Evolutionary conservation across 2,888 invertebrate genomes (phyloP).

Genomic region (Toxonevra muliebris): DNA sequence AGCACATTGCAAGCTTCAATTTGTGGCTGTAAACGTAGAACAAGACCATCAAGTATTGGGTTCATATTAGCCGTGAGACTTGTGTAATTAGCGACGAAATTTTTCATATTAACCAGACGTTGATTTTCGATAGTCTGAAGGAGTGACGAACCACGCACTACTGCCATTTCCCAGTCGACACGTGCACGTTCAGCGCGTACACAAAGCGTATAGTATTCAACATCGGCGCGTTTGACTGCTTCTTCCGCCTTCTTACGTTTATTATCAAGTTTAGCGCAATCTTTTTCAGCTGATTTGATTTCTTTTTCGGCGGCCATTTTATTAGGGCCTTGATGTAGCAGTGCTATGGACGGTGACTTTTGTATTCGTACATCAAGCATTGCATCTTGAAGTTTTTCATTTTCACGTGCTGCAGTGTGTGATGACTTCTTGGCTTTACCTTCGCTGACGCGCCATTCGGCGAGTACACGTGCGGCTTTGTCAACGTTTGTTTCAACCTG

Average conservation of each 20-base stretch:
- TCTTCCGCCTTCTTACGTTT: constrained; percentile 91
- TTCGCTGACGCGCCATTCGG: constrained; percentile 87
- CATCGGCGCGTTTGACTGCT: constrained; percentile 88
- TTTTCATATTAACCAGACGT: constrained; percentile 82
- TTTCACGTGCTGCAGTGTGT: constrained; percentile 86
- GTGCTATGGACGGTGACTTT: constrained; percentile 63
- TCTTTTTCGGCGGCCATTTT: constrained; percentile 63
- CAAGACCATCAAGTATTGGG: constrained; percentile 78
- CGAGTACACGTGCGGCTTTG: constrained; percentile 81
- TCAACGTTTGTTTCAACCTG: constrained; percentile 83
- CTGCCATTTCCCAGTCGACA: constrained; percentile 91
- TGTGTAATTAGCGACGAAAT: constrained; percentile 73
- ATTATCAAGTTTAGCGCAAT: constrained; percentile 81
- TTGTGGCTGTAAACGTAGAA: constrained; percentile 56
- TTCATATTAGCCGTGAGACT: constrained; percentile 76
- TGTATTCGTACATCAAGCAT: constrained; percentile 69
- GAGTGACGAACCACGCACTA: constrained; percentile 84
- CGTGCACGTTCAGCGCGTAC: constrained; percentile 89
- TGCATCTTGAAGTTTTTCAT: constrained; percentile 90
- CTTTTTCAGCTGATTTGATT: constrained; percentile 70
- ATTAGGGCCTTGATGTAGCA: constrained; percentile 60
- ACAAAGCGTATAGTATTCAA: constrained; percentile 91
- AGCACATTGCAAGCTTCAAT: constrained; percentile 62
- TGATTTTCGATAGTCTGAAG: constrained; percentile 92
- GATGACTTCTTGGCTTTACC: constrained; percentile 90